Conservation (phyloP, 2,888 invertebrate species). For the Drosophila testacea region DNA sequence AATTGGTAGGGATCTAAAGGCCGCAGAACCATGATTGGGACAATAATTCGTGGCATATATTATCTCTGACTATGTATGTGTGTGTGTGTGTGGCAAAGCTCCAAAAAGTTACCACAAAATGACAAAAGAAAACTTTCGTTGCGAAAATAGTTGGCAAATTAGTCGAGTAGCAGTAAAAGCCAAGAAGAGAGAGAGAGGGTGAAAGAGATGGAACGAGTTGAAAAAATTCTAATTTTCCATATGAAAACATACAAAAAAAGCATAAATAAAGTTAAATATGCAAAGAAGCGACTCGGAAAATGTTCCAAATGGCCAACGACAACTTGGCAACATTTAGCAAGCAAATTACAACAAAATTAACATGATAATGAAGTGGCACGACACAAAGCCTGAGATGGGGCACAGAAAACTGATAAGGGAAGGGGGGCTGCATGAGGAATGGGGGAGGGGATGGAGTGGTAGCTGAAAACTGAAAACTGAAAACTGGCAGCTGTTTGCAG, state of each 20-base stretch:
- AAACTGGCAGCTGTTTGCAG: slow-evolving; percentile 73
- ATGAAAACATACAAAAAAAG: slow-evolving; percentile 69
- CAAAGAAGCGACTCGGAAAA: slow-evolving; percentile 64
- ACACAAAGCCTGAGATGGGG: slow-evolving; percentile 18
- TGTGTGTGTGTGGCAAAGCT: slow-evolving; percentile 26
- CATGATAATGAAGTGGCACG: slow-evolving; percentile 77
- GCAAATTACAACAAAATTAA: slow-evolving; percentile 81
- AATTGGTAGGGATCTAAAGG: slow-evolving; percentile 21
- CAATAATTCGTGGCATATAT: slow-evolving; percentile 69
- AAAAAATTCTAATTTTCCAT: slow-evolving; percentile 76
- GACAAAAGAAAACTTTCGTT: slow-evolving; percentile 54
- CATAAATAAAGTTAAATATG: slow-evolving; percentile 79
- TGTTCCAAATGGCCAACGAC: slow-evolving; percentile 66
- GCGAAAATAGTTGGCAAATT: slow-evolving; percentile 74
- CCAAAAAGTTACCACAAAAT: slow-evolving; percentile 57
- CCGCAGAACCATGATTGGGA: slow-evolving; percentile 41
- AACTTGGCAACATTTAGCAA: slow-evolving; percentile 80
- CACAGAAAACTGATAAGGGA: neutral
- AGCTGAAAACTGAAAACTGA: slow-evolving; percentile 23
- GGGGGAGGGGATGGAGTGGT: neutral
- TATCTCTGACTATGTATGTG: slow-evolving; percentile 15
- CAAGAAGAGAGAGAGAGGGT: slow-evolving; percentile 4
- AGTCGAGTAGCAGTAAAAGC: slow-evolving; percentile 36
- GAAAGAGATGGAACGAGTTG: neutral
- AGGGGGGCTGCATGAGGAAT: neutral